Percentiles rank a stretch among this genome's conserved stretches.
Evolutionary conservation across 2,797 vertebrate species (phyloP).

Genomic region (Enteromius thamalakanensis): DNA sequence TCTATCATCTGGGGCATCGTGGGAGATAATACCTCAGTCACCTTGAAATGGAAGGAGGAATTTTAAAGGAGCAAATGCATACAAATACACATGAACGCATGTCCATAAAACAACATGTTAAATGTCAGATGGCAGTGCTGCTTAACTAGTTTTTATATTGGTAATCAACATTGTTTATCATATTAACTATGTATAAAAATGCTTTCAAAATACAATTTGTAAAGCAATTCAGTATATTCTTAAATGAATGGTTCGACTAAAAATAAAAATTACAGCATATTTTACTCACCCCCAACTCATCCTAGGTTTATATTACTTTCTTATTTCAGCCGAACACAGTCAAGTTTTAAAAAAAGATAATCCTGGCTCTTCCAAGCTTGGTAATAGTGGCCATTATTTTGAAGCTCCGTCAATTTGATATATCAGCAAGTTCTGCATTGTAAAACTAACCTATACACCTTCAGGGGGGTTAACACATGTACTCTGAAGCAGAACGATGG

Average conservation of each 20-base stretch:
- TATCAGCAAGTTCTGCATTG: no score
- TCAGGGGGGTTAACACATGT: no score
- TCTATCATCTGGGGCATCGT: constrained; percentile 19
- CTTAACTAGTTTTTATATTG: neutral
- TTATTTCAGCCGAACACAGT: no score
- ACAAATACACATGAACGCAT: constrained; percentile 12
- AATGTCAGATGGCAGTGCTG: neutral
- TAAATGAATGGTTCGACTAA: neutral
- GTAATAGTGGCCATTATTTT: no score
- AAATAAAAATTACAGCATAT: no score
- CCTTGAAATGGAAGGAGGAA: constrained; percentile 32
- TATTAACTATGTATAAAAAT: neutral
- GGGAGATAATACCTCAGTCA: constrained; percentile 39
- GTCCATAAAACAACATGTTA: neutral
- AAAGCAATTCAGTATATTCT: neutral
- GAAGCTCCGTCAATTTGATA: no score
- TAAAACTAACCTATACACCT: no score
- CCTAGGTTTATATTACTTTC: no score
- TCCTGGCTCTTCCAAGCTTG: no score
- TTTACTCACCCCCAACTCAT: no score
- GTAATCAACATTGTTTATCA: neutral
- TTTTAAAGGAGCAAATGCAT: constrained; percentile 30
- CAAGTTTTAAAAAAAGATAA: no score
- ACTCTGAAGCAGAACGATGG: no score
- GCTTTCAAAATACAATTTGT: neutral